A percentile compares a stretch with the other conserved stretches of the same genome.
Evolutionary conservation across 2,888 invertebrate genomes (phyloP).

Genomic region (Noctua janthe): DNA sequence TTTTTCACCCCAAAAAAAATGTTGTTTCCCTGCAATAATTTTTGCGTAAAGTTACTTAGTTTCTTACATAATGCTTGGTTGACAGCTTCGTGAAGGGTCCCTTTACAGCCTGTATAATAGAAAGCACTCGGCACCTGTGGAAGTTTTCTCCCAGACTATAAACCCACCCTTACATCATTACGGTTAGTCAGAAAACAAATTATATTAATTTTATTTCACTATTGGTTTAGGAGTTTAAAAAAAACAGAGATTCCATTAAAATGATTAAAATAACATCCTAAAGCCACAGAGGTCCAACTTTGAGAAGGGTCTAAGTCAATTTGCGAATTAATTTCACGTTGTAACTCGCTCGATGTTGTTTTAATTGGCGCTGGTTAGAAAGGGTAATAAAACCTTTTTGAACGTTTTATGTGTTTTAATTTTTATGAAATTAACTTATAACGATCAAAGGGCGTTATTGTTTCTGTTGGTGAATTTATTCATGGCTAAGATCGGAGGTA

Average conservation of each 20-base stretch:
- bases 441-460: slow-evolving; percentile 27
- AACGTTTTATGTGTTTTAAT: slow-evolving; percentile 52
- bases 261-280: slow-evolving; percentile 50
- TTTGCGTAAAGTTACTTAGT: too few relatives aligned
- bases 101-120: too few relatives aligned
- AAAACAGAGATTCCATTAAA: slow-evolving; percentile 53
- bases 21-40: too few relatives aligned
- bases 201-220: slow-evolving; percentile 33
- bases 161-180: neutral
- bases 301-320: slow-evolving; percentile 60
- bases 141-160: neutral
- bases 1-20: too few relatives aligned
- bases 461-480: slow-evolving; percentile 30
- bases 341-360: slow-evolving; percentile 54
- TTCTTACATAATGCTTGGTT: too few relatives aligned
- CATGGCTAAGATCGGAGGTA: neutral
- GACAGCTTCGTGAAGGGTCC: too few relatives aligned
- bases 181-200: neutral
- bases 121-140: neutral
- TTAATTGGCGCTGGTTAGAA: slow-evolving; percentile 50
- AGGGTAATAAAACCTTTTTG: slow-evolving; percentile 46
- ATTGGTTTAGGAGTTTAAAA: slow-evolving; percentile 36
- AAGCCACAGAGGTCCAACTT: slow-evolving; percentile 39
- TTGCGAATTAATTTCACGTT: slow-evolving; percentile 58
- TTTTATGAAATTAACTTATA: slow-evolving; percentile 32